phyloP scores from a whole-genome alignment of 2,797 vertebrate species.

The Harpagifer antarcticus region DNA sequence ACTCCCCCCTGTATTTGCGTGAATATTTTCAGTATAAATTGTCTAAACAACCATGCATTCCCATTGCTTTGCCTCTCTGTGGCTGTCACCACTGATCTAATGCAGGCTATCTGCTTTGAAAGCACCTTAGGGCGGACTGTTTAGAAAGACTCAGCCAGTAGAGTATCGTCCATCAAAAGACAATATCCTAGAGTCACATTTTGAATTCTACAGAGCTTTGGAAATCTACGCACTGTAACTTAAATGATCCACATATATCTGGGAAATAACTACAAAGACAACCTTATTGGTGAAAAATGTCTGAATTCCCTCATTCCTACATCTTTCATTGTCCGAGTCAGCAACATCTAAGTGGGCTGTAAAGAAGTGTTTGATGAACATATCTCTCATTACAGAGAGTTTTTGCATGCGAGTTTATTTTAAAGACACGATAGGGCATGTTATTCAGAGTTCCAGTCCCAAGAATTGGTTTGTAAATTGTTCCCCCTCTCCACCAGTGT shows the following conservation, averaged over 20 bases:
- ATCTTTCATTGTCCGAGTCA: neutral
- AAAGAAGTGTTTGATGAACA: slow-evolving; percentile 33
- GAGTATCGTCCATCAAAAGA: slow-evolving; percentile 13
- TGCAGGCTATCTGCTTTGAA: slow-evolving; percentile 21
- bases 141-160: neutral
- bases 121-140: slow-evolving; percentile 1
- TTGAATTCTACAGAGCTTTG: neutral
- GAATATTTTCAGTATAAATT: neutral
- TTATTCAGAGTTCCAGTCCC: slow-evolving; percentile 52
- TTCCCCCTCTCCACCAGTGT: slow-evolving; percentile 2
- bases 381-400: slow-evolving; percentile 4
- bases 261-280: neutral
- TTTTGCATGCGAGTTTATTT: slow-evolving; percentile 30
- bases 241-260: neutral
- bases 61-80: slow-evolving; percentile 3
- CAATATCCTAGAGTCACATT: neutral
- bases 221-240: neutral
- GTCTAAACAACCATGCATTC: neutral
- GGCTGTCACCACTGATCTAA: slow-evolving; percentile 7
- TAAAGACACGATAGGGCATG: slow-evolving; percentile 53
- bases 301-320: neutral
- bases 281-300: neutral
- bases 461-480: slow-evolving; percentile 60
- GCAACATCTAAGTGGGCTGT: neutral
- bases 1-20: neutral